phyloP scores from a whole-genome alignment of 2,113 vertebrate genomes.

The Argyrosomus japonicus region DNA sequence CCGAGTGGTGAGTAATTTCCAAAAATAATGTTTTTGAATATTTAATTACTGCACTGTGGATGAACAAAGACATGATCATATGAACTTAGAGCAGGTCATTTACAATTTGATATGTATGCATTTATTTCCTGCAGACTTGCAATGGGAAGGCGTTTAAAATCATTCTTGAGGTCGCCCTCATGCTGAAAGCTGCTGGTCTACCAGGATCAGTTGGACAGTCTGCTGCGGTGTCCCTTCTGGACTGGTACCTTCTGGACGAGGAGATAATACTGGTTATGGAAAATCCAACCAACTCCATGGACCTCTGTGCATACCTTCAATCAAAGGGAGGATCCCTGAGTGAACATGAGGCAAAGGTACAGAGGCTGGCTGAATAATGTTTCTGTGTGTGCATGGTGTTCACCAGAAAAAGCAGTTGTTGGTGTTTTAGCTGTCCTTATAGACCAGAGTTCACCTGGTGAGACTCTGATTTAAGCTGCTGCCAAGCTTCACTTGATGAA shows the following conservation, averaged over 20 bases:
- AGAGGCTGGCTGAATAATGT: not conserved
- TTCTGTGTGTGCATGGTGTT: too few relatives aligned
- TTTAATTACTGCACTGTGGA: not conserved
- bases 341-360: not conserved
- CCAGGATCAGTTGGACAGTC: not conserved
- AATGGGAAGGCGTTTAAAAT: not conserved
- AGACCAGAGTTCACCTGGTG: too few relatives aligned
- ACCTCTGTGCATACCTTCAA: not conserved
- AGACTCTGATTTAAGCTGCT: too few relatives aligned
- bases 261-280: not conserved
- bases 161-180: conserved; percentile 8
- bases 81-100: too few relatives aligned
- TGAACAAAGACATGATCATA: not conserved
- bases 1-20: not conserved
- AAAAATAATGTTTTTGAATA: too few relatives aligned
- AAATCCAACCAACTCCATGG: not conserved
- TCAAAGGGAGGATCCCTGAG: not conserved
- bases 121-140: not conserved
- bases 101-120: too few relatives aligned
- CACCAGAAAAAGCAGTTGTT: too few relatives aligned
- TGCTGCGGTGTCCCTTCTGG: not conserved
- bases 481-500: too few relatives aligned
- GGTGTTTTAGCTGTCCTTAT: too few relatives aligned
- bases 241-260: not conserved
- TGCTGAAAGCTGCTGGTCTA: conserved; percentile 9